Evolutionary conservation across 2,113 vertebrate species (phyloP).

Genomic region (Piaya cayana): DNA sequence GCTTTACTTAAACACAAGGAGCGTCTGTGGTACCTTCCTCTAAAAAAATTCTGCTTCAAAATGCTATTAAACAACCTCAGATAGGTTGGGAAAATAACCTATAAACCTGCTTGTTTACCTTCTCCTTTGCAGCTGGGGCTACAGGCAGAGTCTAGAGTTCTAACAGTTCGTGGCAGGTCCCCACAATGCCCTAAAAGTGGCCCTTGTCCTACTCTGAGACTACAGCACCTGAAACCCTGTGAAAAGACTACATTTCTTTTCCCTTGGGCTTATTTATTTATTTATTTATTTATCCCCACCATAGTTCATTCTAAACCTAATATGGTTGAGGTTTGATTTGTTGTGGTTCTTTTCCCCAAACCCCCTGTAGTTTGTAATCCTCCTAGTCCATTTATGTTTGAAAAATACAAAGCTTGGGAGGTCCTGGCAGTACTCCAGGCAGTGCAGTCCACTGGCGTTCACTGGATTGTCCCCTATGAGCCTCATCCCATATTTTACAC

Average conservation of each 20-base stretch:
- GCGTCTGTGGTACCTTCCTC: background rate
- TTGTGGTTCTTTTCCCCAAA: fast-evolving
- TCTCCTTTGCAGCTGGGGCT: background rate
- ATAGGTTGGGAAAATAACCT: background rate
- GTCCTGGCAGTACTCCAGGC: background rate
- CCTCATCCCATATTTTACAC: background rate
- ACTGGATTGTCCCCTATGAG: background rate
- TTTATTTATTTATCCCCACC: background rate
- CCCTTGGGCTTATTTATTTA: background rate
- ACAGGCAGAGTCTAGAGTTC: background rate
- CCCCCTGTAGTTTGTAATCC: background rate
- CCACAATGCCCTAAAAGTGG: background rate
- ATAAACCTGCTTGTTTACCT: background rate
- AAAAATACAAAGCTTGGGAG: background rate
- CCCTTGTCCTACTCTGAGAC: background rate
- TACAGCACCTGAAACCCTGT: background rate
- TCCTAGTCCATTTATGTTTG: background rate
- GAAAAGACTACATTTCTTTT: background rate
- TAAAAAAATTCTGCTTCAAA: background rate
- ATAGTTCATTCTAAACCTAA: background rate
- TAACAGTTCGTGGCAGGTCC: background rate
- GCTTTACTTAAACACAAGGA: background rate
- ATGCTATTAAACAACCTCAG: background rate
- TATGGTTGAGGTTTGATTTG: background rate
- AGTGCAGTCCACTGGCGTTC: background rate